A percentile compares a stretch with the other conserved stretches of the same genome.
These are phyloP conservation scores for Cossypha niveicapilla DNA, from an alignment of 2,797 vertebrate species.

Conservation along the genomic window DNA sequence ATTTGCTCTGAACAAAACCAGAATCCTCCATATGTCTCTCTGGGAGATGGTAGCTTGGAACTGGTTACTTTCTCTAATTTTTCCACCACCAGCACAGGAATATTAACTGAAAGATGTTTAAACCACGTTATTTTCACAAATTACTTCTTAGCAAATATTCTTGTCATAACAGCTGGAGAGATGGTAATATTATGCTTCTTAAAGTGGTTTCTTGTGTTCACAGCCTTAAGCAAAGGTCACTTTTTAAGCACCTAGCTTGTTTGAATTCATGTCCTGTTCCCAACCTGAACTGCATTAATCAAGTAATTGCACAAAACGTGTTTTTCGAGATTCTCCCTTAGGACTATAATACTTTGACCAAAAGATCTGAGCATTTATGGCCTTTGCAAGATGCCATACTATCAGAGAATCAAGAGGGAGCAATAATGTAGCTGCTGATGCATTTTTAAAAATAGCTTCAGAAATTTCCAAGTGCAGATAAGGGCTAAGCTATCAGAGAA, in stretches of 20 bases:
- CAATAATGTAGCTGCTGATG: not conserved
- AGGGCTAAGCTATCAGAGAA: not conserved
- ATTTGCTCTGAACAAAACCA: not conserved
- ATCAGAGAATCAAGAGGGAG: not conserved
- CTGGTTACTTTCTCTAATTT: not conserved
- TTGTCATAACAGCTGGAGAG: not conserved
- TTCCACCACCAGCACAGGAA: not conserved
- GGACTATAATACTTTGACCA: not conserved
- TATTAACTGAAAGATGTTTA: not conserved
- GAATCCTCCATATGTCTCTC: not conserved
- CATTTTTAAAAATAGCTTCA: conserved; percentile 21
- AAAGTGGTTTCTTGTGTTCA: not conserved
- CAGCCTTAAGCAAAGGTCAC: conserved; percentile 23
- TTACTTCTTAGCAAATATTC: not conserved
- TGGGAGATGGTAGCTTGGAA: not conserved
- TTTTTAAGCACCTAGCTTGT: not conserved
- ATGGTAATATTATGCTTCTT: not conserved
- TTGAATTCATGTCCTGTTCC: conserved; percentile 18
- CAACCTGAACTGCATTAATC: not conserved
- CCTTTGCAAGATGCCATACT: not conserved
- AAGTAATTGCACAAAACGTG: not conserved
- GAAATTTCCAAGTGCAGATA: not conserved
- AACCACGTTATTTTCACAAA: not conserved
- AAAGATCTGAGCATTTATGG: not conserved
- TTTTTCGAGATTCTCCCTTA: not conserved